These are phyloP conservation scores for Sycophaga agraensis DNA, from an alignment of 1,140 invertebrate species.

Conservation along the genomic window DNA sequence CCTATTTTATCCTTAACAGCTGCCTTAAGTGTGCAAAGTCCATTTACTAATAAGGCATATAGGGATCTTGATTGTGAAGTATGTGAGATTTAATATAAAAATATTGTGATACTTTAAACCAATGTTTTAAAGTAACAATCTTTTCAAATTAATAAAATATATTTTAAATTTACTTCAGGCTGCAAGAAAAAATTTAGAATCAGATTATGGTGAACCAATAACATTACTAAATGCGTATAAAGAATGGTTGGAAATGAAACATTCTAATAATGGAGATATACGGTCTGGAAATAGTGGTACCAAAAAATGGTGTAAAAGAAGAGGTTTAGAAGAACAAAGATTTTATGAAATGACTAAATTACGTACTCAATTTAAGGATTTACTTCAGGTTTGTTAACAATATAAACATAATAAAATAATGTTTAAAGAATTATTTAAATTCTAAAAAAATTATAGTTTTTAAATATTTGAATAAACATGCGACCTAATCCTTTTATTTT, in stretches of 20 bases:
- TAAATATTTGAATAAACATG: background rate
- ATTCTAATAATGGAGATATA: constrained; percentile 46
- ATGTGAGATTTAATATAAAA: no score
- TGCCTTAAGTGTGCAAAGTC: constrained; percentile 89
- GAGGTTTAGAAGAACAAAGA: constrained; percentile 92
- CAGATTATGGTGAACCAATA: constrained; percentile 93
- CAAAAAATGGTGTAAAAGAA: constrained; percentile 81
- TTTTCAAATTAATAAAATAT: background rate
- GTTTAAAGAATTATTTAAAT: constrained; percentile 3
- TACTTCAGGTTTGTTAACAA: constrained; percentile 67
- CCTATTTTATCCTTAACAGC: constrained; percentile 90
- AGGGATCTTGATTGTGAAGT: constrained; percentile 81
- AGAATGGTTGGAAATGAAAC: constrained; percentile 85
- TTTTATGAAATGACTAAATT: constrained; percentile 97
- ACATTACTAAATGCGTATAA: constrained; percentile 87
- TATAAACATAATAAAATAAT: no score
- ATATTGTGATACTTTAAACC: no score
- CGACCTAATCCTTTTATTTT: no score
- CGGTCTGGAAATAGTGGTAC: constrained; percentile 54
- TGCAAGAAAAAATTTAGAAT: constrained; percentile 79
- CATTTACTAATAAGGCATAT: constrained; percentile 88
- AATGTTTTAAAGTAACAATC: no score
- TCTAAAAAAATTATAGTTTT: constrained; percentile 23
- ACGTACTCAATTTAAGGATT: constrained; percentile 82
- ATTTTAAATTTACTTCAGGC: constrained; percentile 59